Base-by-base conservation (phyloP, 2,888 invertebrate species). In the Catocala nupta region DNA sequence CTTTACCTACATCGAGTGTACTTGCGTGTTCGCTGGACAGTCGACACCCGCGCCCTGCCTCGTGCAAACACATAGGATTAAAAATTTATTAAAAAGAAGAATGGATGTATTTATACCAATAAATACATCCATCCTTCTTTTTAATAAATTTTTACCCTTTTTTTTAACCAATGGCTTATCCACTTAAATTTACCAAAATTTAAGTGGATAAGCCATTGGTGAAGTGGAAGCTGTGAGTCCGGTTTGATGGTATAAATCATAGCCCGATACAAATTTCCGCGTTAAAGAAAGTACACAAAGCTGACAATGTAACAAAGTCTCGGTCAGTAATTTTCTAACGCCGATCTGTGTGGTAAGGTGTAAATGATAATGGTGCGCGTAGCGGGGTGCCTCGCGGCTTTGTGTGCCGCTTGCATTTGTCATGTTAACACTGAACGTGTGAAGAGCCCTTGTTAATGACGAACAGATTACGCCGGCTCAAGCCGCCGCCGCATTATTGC, bases 401-500 rank as follows among this genome's bases (percentile, higher is more conserved):
- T 90, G 87, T 87, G 75, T 67, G 68, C 80, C 82, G 82, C 81
- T 77, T 82, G 84, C 93, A 91, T 93, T 93, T 92, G 93, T 93
- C 93, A 93, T 92, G 91, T 93, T 93, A 91, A 90, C 93, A 90
- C 92, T 87, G 87, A 89, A 90, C 88, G 90, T 90, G 92, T 90
- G 91, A 92, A 92, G 90, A 88, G 87, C 85, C 82, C 84, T 92
- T 92, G 92, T 93, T 93, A 93, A 93, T 93, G 92, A 90, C 84
- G 81, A 81, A 82, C 85, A 87, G 91, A 92, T 93, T 90, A 90
- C 86, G 83, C 84, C 84, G 82, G 83, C 83, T 83, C 82, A 81
- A 77, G 76, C 77, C 85, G 80, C 73, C 71, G 69, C 64, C 63
- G 73, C 78, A 88, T 89, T 91, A 87, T 88, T 78, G 78, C 82